Conservation (phyloP, 1,140 invertebrate genomes). For the Thaumatotibia leucotreta region DNA sequence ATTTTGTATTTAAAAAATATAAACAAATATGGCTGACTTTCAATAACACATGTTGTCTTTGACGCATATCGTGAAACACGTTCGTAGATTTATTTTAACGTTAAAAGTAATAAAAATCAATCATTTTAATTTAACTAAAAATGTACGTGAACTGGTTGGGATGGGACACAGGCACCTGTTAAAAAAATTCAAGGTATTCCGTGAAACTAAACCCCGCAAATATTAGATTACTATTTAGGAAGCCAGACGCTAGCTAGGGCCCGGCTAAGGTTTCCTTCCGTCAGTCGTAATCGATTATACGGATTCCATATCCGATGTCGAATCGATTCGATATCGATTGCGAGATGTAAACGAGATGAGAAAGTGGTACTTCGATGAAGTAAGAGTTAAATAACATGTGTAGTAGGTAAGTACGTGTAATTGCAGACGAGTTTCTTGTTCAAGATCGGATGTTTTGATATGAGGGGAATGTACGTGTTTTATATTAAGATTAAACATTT, state of each 20-base stretch:
- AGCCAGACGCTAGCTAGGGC: neutral
- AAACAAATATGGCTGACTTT: no score
- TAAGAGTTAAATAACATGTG: neutral
- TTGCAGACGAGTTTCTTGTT: neutral
- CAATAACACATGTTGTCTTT: no score
- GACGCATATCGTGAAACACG: no score
- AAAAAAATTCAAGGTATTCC: no score
- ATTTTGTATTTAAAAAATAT: no score
- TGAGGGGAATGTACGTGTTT: neutral
- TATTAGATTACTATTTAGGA: constrained; percentile 7
- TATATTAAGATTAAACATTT: neutral
- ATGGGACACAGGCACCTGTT: no score
- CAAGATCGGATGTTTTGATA: neutral
- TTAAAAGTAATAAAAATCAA: no score
- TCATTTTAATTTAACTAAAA: no score
- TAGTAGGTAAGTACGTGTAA: neutral
- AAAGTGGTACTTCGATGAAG: neutral
- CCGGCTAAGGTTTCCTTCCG: neutral
- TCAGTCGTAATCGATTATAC: constrained; percentile 1
- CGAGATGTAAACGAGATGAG: neutral
- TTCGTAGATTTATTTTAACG: no score
- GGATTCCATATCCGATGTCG: neutral
- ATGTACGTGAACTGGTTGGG: no score
- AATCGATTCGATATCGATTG: constrained; percentile 8
- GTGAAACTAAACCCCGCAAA: neutral